These are phyloP conservation scores for Myathropa florea DNA, from an alignment of 2,888 invertebrate species.

Conservation along the genomic window DNA sequence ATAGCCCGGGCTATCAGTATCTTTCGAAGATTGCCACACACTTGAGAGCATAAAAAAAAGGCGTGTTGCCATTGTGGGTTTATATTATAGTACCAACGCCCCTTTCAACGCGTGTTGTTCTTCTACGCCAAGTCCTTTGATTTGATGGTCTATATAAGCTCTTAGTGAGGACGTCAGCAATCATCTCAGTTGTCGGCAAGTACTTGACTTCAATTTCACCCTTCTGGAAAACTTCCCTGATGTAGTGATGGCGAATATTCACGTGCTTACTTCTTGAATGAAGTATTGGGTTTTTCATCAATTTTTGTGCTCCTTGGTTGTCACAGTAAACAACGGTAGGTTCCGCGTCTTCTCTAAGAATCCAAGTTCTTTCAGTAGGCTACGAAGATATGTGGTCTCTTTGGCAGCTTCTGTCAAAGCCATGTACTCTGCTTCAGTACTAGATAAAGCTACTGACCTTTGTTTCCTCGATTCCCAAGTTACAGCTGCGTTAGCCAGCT, in stretches of 20 bases:
- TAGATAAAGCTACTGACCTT: not conserved
- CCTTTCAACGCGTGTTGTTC: not conserved
- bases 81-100: too few relatives aligned
- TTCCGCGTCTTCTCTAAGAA: not conserved
- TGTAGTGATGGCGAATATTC: not conserved
- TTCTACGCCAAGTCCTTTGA: not conserved
- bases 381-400: not conserved
- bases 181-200: not conserved
- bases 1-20: too few relatives aligned
- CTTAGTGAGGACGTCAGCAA: not conserved
- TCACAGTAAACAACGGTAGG: not conserved
- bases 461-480: not conserved
- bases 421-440: not conserved
- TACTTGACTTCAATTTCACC: not conserved
- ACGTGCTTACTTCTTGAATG: not conserved
- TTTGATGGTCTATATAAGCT: not conserved
- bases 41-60: too few relatives aligned
- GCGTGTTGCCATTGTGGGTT: too few relatives aligned
- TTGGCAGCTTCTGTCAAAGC: not conserved
- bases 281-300: not conserved
- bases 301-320: not conserved
- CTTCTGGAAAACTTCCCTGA: not conserved
- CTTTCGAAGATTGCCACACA: too few relatives aligned
- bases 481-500: not conserved
- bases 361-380: not conserved